Percentiles rank a stretch among this genome's conserved stretches.
phyloP scores from a whole-genome alignment of 2,797 vertebrate species.

The Limnodromus scolopaceus region DNA sequence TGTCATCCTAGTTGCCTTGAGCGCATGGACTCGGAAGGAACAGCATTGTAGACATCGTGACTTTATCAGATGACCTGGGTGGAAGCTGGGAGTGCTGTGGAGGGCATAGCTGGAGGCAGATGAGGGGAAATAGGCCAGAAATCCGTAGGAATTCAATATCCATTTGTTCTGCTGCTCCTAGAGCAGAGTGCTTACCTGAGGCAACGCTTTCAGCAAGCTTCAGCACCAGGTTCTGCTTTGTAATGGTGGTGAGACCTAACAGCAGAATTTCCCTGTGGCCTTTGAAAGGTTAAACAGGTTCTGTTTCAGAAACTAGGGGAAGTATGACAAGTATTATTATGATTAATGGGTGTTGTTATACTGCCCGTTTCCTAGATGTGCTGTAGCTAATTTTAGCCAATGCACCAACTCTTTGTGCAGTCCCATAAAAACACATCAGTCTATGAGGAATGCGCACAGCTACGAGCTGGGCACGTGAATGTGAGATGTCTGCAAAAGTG shows the following conservation, averaged over 20 bases:
- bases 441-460: not conserved
- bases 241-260: not conserved
- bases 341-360: not conserved
- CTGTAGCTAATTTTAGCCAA: not conserved
- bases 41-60: fast-evolving
- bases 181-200: not conserved
- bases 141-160: not conserved
- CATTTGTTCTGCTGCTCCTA: not conserved
- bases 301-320: not conserved
- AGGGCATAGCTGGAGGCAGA: not conserved
- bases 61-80: not conserved
- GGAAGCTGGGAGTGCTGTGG: not conserved
- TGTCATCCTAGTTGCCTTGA: not conserved
- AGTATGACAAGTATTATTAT: not conserved
- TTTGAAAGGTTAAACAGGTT: not conserved
- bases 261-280: not conserved
- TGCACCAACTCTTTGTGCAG: not conserved
- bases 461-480: not conserved
- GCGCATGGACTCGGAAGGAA: not conserved
- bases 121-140: not conserved
- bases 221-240: not conserved
- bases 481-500: not conserved
- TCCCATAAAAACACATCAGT: not conserved
- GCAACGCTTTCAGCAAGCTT: not conserved
- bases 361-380: not conserved